phyloP scores from a whole-genome alignment of 2,888 invertebrate species.

The Drosophila kuntzei region DNA sequence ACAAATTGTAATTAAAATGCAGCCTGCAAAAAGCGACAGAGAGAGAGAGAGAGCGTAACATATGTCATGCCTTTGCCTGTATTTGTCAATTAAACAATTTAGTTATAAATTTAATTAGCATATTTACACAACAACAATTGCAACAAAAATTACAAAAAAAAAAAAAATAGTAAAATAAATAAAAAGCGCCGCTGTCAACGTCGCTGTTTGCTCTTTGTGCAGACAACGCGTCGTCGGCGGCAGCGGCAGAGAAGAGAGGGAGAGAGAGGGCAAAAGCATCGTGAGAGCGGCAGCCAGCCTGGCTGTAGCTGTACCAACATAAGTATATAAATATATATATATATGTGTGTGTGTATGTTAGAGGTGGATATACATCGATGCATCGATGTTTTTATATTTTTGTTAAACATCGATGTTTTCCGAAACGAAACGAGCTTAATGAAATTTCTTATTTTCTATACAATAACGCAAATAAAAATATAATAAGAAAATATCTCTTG shows the following conservation, averaged over 20 bases:
- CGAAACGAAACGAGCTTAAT: no score
- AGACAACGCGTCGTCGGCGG: constrained; percentile 36
- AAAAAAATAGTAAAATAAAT: constrained; percentile 26
- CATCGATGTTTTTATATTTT: no score
- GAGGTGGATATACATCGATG: no score
- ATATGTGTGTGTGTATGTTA: neutral
- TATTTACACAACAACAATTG: constrained; percentile 20
- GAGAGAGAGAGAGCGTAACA: constrained; percentile 10
- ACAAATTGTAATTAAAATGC: constrained; percentile 60
- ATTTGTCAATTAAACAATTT: constrained; percentile 48
- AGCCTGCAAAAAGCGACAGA: constrained; percentile 19
- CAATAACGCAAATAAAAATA: no score
- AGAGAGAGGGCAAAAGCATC: constrained; percentile 22
- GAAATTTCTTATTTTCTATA: no score
- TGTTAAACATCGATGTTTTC: no score
- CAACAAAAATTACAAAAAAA: constrained; percentile 21
- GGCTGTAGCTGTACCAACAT: constrained; percentile 57
- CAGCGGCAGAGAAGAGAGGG: constrained; percentile 2
- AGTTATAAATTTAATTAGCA: constrained; percentile 36
- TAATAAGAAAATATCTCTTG: no score
- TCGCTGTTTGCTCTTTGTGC: constrained; percentile 40
- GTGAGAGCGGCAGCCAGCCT: constrained; percentile 47
- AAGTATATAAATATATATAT: constrained; percentile 20
- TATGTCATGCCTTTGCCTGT: constrained; percentile 16
- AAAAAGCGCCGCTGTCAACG: constrained; percentile 18